Evolutionary conservation across 2,797 vertebrate genomes (phyloP), one percentile per base, ranked within the genome.

Genomic region (Eleutherodactylus coqui): DNA sequence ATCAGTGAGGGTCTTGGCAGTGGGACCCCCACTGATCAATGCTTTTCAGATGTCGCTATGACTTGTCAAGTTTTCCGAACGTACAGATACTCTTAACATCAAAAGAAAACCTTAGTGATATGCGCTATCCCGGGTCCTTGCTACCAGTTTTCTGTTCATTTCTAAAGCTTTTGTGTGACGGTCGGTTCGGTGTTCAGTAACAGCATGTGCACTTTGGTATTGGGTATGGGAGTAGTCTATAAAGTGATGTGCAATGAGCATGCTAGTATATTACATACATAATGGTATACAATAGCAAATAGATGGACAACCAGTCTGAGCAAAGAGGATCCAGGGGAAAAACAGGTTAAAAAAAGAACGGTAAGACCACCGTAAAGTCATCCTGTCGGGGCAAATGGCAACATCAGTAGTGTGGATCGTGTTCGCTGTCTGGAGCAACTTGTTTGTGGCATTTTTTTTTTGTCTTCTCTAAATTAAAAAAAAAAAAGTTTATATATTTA

Each of bases 401-500:
- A 55, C 49, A 10, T 75, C 29, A n/a, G 11, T 55, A 24, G 6
- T 8, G 47, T 76, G 47, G 69, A 43, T 72, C 34, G 75, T 55
- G 47, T 38, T 53, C 38, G 11, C 75, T 11, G 19, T 24, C n/a
- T 38, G 75, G 51, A 38, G 51, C 16, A 24, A 10, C 1, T 7
- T 24, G 8, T 55, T 24, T 24, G 21, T 55, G 21, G 2, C 17
- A 1, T 17, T 62, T 43, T 58, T 9, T 45, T 47, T 27, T 11
- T 77, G 55, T 81, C n/a, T 69, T 51, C 13, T 69, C 36, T 60
- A 47, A 29, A 62, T 10, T 11, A 4, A 36, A 24, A 72, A 11
- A 21, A 21, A 24, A 70, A 72, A 55, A 58, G 14, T 79, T 8
- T 79, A 19, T 64, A 62, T 45, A 79, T 79, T 79, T 62, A 79